Percentiles rank a stretch among this genome's conserved stretches.
Evolutionary conservation across 2,888 invertebrate genomes (phyloP).

Genomic region (Andricus quercusramuli): DNA sequence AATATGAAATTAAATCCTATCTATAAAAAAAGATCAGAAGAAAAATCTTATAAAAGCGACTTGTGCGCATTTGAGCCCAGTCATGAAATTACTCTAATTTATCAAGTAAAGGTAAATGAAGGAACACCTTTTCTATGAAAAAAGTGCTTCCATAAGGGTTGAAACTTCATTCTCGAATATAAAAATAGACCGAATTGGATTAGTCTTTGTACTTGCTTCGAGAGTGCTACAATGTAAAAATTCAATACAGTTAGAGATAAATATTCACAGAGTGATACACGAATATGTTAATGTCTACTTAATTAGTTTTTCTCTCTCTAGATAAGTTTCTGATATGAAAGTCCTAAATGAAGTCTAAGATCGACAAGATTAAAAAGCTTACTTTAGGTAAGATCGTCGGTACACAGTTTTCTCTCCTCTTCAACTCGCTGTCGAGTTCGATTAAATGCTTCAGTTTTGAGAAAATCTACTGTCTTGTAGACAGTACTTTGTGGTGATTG

Average conservation of each 20-base stretch:
- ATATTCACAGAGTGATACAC: conserved; percentile 19
- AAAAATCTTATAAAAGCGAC: neutral
- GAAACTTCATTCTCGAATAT: neutral
- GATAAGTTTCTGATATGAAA: conserved; percentile 33
- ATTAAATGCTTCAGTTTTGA: conserved; percentile 96
- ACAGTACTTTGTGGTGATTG: conserved; percentile 82
- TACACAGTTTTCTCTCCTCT: conserved; percentile 81
- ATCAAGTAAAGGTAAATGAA: neutral
- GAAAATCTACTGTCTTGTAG: conserved; percentile 95
- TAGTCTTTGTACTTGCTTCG: neutral
- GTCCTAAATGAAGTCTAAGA: neutral
- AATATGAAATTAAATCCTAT: neutral
- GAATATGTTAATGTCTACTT: neutral
- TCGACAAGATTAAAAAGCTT: neutral
- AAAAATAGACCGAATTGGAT: conserved; percentile 14
- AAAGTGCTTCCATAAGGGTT: neutral
- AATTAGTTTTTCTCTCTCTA: conserved; percentile 28
- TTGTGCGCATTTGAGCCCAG: neutral
- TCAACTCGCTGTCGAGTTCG: conserved; percentile 90
- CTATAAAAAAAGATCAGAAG: neutral
- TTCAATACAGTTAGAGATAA: conserved; percentile 10
- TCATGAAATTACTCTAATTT: neutral
- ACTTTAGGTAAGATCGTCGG: conserved; percentile 71
- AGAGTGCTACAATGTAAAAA: conserved; percentile 35
- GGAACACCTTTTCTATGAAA: neutral